Conservation (phyloP, 2,888 invertebrate species). For the Drosophila percnosoma region DNA sequence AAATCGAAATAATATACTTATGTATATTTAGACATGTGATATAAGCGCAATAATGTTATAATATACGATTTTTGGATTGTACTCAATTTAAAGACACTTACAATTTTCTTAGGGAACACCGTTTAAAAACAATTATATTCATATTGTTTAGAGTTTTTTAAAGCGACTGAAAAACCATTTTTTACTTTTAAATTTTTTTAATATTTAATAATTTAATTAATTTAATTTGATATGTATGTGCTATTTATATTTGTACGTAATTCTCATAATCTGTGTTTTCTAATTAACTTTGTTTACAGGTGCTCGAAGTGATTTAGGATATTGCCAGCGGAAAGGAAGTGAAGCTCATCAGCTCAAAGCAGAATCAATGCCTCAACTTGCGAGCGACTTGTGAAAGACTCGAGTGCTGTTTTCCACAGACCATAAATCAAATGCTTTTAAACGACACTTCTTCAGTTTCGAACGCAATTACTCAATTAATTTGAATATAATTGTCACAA, state of each 20-base stretch:
- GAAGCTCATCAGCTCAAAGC: neutral
- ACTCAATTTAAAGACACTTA: neutral
- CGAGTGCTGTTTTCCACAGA: conserved; percentile 65
- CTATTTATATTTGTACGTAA: neutral
- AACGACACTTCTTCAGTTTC: conserved; percentile 43
- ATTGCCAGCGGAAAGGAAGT: conserved; percentile 26
- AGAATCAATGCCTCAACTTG: conserved; percentile 14
- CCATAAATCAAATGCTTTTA: conserved; percentile 72
- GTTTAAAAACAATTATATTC: neutral
- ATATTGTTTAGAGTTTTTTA: no score
- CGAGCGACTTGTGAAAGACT: conserved; percentile 14
- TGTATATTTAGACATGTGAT: neutral
- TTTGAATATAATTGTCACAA: conserved; percentile 82
- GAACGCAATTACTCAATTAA: conserved; percentile 80
- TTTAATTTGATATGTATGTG: neutral
- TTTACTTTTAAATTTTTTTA: neutral
- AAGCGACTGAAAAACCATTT: neutral
- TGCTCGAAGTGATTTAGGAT: conserved; percentile 44
- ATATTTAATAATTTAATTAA: no score
- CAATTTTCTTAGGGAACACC: neutral
- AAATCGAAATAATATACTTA: neutral
- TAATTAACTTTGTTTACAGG: conserved; percentile 43
- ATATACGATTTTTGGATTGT: neutral
- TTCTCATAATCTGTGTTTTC: neutral
- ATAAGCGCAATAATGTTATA: rapidly evolving